Evolutionary conservation across 2,888 invertebrate species (phyloP).

Genomic region (Pristionchus fissidentatus): DNA sequence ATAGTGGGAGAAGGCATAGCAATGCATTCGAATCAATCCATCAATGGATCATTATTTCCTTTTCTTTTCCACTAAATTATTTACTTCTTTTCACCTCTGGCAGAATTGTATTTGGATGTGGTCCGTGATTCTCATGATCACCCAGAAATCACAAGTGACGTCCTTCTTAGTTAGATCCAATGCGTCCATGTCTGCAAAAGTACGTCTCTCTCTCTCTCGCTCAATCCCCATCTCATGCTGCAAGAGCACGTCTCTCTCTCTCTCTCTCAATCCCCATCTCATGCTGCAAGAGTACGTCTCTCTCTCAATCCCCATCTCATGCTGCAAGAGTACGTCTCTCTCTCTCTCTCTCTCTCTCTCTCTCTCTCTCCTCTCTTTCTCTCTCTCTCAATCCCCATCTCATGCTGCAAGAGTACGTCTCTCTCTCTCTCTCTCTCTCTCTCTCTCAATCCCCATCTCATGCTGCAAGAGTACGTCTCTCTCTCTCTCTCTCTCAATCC

Average conservation of each 20-base stretch:
- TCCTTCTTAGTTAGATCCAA: constrained; percentile 44
- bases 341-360: not conserved
- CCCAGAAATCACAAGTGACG: constrained; percentile 67
- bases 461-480: no score
- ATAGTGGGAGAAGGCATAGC: not conserved
- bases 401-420: no score
- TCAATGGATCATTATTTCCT: not conserved
- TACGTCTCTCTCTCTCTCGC: not conserved
- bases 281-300: no score
- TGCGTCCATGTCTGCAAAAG: constrained; percentile 29
- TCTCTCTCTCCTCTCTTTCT: not conserved
- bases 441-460: no score
- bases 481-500: no score
- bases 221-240: not conserved
- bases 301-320: not conserved
- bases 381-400: no score
- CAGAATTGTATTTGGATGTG: constrained; percentile 55
- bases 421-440: no score
- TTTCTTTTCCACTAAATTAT: not conserved
- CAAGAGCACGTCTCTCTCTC: not conserved
- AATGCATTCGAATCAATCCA: not conserved
- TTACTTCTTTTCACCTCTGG: constrained; percentile 45
- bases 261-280: no score
- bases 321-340: not conserved
- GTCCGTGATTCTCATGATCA: constrained; percentile 63